Percentiles rank a stretch among this genome's conserved stretches.
Evolutionary conservation across 2,888 invertebrate genomes (phyloP).

Genomic region (Andrena dorsata): DNA sequence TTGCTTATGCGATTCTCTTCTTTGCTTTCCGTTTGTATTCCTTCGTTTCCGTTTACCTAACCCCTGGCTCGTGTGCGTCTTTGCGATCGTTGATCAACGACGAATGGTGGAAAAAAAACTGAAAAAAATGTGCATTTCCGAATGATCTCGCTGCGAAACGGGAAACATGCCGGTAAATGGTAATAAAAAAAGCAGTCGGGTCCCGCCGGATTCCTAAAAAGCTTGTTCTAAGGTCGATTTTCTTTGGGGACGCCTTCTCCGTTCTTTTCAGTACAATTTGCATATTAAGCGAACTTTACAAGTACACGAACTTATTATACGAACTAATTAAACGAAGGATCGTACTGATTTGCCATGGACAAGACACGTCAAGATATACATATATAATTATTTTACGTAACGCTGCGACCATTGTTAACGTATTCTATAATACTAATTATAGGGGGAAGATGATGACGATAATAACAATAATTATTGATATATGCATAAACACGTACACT

Average conservation of each 20-base stretch:
- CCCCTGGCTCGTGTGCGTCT: not conserved
- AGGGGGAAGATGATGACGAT: constrained; percentile 85
- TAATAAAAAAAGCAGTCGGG: constrained; percentile 89
- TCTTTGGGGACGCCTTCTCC: constrained; percentile 81
- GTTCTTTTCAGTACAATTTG: constrained; percentile 84
- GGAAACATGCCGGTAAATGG: not conserved
- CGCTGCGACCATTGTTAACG: constrained; percentile 87
- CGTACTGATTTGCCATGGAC: constrained; percentile 61
- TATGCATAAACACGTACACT: constrained; percentile 65
- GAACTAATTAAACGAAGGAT: constrained; percentile 57
- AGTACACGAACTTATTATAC: constrained; percentile 69
- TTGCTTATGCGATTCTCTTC: constrained; percentile 20
- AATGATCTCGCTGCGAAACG: constrained; percentile 20
- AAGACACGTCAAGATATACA: constrained; percentile 70
- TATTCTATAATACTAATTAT: constrained; percentile 84
- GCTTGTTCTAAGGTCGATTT: constrained; percentile 92
- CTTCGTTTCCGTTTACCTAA: not conserved
- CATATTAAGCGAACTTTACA: constrained; percentile 76
- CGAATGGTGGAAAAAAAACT: not conserved
- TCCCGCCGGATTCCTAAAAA: constrained; percentile 97
- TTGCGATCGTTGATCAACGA: constrained; percentile 8
- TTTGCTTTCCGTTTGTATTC: constrained; percentile 24
- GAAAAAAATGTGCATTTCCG: constrained; percentile 23
- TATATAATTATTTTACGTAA: constrained; percentile 86
- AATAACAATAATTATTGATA: constrained; percentile 79